These are phyloP conservation scores for Carpatolechia fugitivella DNA, from an alignment of 2,888 invertebrate species.

Conservation along the genomic window DNA sequence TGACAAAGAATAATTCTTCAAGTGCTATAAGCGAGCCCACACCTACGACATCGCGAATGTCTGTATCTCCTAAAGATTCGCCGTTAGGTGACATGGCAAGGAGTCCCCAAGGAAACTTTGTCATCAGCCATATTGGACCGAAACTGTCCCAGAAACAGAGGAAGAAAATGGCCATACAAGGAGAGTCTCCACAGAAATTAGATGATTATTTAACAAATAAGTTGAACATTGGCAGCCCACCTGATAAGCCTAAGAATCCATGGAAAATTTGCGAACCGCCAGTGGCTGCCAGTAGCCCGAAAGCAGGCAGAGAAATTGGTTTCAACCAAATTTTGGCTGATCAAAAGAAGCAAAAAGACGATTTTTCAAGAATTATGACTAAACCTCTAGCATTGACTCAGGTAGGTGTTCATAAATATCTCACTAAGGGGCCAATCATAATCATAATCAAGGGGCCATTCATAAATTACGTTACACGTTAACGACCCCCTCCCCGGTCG, in stretches of 20 bases:
- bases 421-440: too few relatives aligned
- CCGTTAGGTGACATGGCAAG: slow-evolving; percentile 42
- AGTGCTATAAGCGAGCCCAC: slow-evolving; percentile 37
- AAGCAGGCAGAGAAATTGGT: slow-evolving; percentile 46
- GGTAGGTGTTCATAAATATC: too few relatives aligned
- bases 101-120: slow-evolving; percentile 54
- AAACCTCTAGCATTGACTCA: slow-evolving; percentile 88
- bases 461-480: too few relatives aligned
- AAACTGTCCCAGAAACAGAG: slow-evolving; percentile 83
- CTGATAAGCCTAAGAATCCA: slow-evolving; percentile 73
- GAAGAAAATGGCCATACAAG: slow-evolving; percentile 78
- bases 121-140: slow-evolving; percentile 68
- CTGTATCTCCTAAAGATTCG: slow-evolving; percentile 58
- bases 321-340: slow-evolving; percentile 83
- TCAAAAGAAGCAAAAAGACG: slow-evolving; percentile 85
- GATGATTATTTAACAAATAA: slow-evolving; percentile 49
- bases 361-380: slow-evolving; percentile 83
- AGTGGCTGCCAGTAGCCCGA: slow-evolving; percentile 62
- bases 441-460: too few relatives aligned
- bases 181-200: slow-evolving; percentile 47
- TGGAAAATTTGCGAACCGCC: slow-evolving; percentile 58
- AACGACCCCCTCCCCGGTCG: too few relatives aligned
- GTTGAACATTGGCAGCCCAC: slow-evolving; percentile 47
- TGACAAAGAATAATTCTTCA: slow-evolving; percentile 52
- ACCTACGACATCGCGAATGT: slow-evolving; percentile 49